Percentiles rank a stretch among this genome's conserved stretches.
These are phyloP conservation scores for Grapholita molesta DNA, from an alignment of 1,140 invertebrate species.

Conservation along the genomic window DNA sequence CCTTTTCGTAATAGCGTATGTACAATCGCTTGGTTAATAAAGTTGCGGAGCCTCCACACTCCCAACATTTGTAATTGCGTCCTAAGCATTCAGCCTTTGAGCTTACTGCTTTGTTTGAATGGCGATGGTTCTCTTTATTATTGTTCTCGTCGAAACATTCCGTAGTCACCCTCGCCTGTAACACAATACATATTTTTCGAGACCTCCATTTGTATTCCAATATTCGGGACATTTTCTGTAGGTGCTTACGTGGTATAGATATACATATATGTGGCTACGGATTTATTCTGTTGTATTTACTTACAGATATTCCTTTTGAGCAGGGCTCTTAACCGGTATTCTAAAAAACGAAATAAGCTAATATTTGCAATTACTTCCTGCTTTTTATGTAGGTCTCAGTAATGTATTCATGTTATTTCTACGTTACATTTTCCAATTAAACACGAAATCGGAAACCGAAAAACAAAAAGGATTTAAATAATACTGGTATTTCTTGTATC, in stretches of 20 bases:
- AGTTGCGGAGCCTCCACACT: conserved; percentile 21
- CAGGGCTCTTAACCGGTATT: too few species aligned
- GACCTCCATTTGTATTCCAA: conserved; percentile 40
- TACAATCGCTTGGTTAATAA: conserved; percentile 22
- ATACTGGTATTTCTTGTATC: too few species aligned
- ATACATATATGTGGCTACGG: conserved; percentile 38
- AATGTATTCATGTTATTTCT: too few species aligned
- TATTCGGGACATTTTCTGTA: conserved; percentile 29
- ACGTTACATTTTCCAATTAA: too few species aligned
- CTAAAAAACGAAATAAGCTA: too few species aligned
- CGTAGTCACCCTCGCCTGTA: conserved; percentile 21
- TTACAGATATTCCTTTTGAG: too few species aligned
- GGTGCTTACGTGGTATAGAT: background rate
- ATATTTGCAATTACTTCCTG: too few species aligned
- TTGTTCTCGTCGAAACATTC: conserved; percentile 47
- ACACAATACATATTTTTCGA: conserved; percentile 46
- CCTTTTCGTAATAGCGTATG: background rate
- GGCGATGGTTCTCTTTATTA: conserved; percentile 44
- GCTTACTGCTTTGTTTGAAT: conserved; percentile 43
- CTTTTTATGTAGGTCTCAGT: too few species aligned
- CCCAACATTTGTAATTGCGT: conserved; percentile 45
- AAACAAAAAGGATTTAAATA: too few species aligned
- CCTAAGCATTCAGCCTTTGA: conserved; percentile 45
- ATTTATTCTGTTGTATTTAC: conserved; percentile 21
- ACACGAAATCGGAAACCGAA: too few species aligned